Conservation (phyloP, 2,797 vertebrate species). For the Leptodactylus fallax region DNA sequence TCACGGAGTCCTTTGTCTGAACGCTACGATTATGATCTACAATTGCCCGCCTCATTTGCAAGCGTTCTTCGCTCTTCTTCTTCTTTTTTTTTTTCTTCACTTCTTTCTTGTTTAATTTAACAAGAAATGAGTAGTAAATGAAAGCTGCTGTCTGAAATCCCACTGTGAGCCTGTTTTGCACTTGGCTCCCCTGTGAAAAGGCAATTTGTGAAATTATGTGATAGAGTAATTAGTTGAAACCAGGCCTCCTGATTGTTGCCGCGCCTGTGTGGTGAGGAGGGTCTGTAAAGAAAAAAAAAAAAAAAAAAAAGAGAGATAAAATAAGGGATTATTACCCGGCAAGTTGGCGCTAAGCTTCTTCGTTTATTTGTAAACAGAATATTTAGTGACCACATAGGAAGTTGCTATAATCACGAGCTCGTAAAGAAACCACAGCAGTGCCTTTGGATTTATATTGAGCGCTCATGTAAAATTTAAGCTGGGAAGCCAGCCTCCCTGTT, state of each 20-base stretch:
- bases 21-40: slow-evolving; percentile 74
- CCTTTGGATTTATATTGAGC: slow-evolving; percentile 84
- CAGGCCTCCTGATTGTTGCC: slow-evolving; percentile 88
- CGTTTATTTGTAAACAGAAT: slow-evolving; percentile 97
- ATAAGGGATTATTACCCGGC: slow-evolving; percentile 84
- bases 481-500: slow-evolving; percentile 93
- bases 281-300: slow-evolving; percentile 70
- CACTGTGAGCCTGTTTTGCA: slow-evolving; percentile 90
- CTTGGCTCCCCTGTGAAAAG: slow-evolving; percentile 95
- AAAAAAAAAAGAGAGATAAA: slow-evolving; percentile 50
- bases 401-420: slow-evolving; percentile 91
- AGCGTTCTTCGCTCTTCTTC: slow-evolving; percentile 67
- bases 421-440: slow-evolving; percentile 94
- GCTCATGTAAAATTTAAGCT: slow-evolving; percentile 90
- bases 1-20: slow-evolving; percentile 68
- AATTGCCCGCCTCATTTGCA: slow-evolving; percentile 77
- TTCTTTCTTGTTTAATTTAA: slow-evolving; percentile 97
- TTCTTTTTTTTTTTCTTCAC: slow-evolving; percentile 69
- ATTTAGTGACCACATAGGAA: slow-evolving; percentile 87
- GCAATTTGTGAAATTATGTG: slow-evolving; percentile 99
- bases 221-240: slow-evolving; percentile 99
- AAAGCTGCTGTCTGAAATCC: slow-evolving; percentile 92
- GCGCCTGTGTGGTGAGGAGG: slow-evolving; percentile 81
- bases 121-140: slow-evolving; percentile 96
- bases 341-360: slow-evolving; percentile 86